phyloP scores from a whole-genome alignment of 2,113 vertebrate species.

The Percopsis transmontana region DNA sequence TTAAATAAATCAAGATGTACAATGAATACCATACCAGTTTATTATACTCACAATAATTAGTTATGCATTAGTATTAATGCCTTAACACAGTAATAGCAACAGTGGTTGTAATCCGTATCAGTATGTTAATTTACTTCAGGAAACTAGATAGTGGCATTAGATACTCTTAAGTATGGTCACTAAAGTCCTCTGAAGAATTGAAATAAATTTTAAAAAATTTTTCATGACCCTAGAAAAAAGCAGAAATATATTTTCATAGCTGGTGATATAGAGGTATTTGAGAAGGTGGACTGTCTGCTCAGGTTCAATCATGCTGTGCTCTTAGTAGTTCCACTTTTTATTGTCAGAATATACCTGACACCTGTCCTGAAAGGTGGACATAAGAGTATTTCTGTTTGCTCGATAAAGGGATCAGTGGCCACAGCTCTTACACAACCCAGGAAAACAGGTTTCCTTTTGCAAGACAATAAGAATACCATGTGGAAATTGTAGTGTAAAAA shows the following conservation, averaged over 20 bases:
- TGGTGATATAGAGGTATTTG: no score
- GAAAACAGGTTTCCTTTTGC: background rate
- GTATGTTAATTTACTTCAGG: no score
- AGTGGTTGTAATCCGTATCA: no score
- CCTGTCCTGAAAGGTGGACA: background rate
- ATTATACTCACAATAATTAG: background rate
- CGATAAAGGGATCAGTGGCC: background rate
- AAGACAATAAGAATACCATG: background rate
- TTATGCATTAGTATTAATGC: background rate
- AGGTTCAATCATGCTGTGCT: background rate
- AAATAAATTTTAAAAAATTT: no score
- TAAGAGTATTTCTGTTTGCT: background rate
- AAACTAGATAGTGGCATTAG: no score
- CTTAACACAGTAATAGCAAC: background rate
- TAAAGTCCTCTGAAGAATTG: background rate
- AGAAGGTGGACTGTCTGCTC: no score
- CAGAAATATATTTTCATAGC: no score
- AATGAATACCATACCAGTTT: background rate
- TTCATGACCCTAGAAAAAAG: no score
- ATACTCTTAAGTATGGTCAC: background rate
- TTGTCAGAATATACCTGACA: no score
- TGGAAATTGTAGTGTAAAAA: background rate
- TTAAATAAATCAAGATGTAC: constrained; percentile 2
- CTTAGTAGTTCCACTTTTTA: no score
- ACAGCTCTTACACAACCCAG: background rate